A percentile compares a stretch with the other conserved stretches of the same genome.
phyloP scores from a whole-genome alignment of 1,140 invertebrate species.

The Aphelinus certus region DNA sequence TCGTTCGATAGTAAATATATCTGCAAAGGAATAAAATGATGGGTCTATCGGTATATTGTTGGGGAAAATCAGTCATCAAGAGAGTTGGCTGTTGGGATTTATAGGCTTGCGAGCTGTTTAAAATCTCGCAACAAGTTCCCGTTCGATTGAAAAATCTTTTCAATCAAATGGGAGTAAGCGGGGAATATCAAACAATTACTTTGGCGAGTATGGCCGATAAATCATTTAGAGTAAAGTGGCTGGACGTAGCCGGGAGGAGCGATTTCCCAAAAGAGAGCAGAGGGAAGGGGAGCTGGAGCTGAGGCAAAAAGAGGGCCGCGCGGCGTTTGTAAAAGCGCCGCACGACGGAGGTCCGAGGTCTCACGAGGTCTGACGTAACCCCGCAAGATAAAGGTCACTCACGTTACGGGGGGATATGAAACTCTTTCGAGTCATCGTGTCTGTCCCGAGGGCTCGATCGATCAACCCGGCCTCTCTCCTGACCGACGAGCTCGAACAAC shows the following conservation, averaged over 20 bases:
- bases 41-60: too few relatives aligned
- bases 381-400: conserved; percentile 35
- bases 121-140: too few relatives aligned
- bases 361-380: conserved; percentile 33
- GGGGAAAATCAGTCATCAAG: too few relatives aligned
- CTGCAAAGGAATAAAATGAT: too few relatives aligned
- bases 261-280: background rate
- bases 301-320: background rate
- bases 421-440: conserved; percentile 36
- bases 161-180: too few relatives aligned
- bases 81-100: too few relatives aligned
- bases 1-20: too few relatives aligned
- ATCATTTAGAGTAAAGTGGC: conserved; percentile 15
- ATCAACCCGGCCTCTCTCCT: conserved; percentile 13
- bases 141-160: too few relatives aligned
- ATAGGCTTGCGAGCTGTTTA: too few relatives aligned
- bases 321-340: conserved; percentile 16
- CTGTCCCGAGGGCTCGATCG: conserved; percentile 30
- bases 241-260: background rate
- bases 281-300: background rate
- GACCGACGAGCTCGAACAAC: too few relatives aligned
- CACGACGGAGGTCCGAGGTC: conserved; percentile 14
- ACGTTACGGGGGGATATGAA: conserved; percentile 27
- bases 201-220: conserved; percentile 5
- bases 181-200: conserved; percentile 22